These are phyloP conservation scores for Sinocyclocheilus rhinocerous DNA, from an alignment of 2,113 vertebrate species.

Conservation along the genomic window DNA sequence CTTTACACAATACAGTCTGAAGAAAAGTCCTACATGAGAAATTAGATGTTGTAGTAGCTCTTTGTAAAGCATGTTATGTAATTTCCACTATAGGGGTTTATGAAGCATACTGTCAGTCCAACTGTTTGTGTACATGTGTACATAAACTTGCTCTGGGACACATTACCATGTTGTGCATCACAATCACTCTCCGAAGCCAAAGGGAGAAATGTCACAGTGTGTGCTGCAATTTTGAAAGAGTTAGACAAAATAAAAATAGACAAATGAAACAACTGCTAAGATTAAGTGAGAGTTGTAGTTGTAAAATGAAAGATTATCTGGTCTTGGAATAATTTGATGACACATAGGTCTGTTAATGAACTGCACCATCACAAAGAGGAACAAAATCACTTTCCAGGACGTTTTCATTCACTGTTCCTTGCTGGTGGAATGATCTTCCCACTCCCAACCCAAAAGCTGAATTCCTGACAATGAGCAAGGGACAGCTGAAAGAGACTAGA, in stretches of 20 bases:
- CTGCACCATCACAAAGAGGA: too few relatives aligned
- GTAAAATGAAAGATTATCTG: not conserved
- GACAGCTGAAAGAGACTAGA: too few relatives aligned
- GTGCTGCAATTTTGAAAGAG: not conserved
- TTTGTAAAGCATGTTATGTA: too few relatives aligned
- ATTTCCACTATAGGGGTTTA: not conserved
- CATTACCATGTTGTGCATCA: not conserved
- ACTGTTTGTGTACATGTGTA: not conserved
- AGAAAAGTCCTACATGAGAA: too few relatives aligned
- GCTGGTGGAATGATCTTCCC: too few relatives aligned
- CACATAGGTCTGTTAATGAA: not conserved
- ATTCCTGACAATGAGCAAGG: too few relatives aligned
- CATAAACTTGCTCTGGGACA: not conserved
- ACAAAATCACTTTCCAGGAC: too few relatives aligned
- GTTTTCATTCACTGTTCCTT: too few relatives aligned
- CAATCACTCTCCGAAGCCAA: not conserved
- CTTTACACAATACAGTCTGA: too few relatives aligned
- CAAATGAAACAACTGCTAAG: not conserved
- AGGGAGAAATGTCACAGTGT: not conserved
- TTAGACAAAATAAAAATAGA: not conserved
- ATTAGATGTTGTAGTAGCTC: too few relatives aligned
- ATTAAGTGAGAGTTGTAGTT: not conserved
- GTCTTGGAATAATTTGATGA: not conserved
- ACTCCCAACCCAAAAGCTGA: too few relatives aligned
- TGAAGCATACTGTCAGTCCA: not conserved